Percentiles rank a stretch among this genome's conserved stretches.
These are phyloP conservation scores for Xiphophorus couchianus DNA, from an alignment of 2,113 vertebrate species.

Conservation along the genomic window DNA sequence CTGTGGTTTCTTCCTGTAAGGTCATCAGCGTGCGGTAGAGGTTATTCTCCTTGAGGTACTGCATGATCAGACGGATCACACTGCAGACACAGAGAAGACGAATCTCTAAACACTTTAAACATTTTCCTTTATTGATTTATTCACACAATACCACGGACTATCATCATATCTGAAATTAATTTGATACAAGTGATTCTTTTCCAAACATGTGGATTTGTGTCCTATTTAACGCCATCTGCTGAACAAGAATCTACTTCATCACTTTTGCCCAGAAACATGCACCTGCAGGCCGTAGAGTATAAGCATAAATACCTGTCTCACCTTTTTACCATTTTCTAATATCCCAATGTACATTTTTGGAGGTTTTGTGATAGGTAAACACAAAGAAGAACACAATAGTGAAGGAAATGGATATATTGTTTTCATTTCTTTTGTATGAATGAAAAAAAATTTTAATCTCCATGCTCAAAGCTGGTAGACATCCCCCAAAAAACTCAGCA, in stretches of 20 bases:
- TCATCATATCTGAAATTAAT: not conserved
- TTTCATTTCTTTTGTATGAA: too few species aligned
- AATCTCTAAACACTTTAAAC: not conserved
- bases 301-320: not conserved
- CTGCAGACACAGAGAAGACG: constrained; percentile 65
- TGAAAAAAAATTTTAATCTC: too few species aligned
- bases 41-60: constrained; percentile 97
- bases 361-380: not conserved
- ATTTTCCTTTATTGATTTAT: not conserved
- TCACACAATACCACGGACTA: not conserved
- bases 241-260: not conserved
- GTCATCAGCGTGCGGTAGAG: constrained; percentile 91
- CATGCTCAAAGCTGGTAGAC: too few species aligned
- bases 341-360: not conserved
- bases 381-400: too few species aligned
- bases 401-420: not conserved
- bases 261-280: not conserved
- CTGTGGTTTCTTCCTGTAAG: constrained; percentile 94
- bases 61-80: constrained; percentile 98
- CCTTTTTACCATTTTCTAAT: not conserved
- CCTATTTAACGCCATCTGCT: constrained; percentile 20
- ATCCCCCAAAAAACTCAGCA: too few species aligned
- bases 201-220: too few species aligned
- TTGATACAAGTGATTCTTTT: not conserved
- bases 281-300: not conserved